These are phyloP conservation scores for Pogoniulus pusillus DNA, from an alignment of 2,797 vertebrate genomes.

Conservation along the genomic window DNA sequence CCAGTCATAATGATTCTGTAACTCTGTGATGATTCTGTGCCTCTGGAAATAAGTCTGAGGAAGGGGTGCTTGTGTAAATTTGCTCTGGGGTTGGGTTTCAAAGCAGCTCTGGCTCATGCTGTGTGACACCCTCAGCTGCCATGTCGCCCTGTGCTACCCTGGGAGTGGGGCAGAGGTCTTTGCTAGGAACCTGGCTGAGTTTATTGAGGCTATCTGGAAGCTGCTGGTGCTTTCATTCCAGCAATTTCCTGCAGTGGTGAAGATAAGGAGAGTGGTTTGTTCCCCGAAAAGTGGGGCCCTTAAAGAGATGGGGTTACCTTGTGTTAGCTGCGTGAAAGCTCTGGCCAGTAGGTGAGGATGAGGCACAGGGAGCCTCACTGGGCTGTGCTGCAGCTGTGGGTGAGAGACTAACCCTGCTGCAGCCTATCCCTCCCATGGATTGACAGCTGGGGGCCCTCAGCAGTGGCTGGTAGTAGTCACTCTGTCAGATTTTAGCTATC, in stretches of 20 bases:
- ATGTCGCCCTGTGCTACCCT: background rate
- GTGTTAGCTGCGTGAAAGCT: background rate
- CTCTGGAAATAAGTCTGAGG: background rate
- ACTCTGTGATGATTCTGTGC: background rate
- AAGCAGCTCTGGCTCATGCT: fast-evolving
- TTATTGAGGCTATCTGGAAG: background rate
- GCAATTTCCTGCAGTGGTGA: background rate
- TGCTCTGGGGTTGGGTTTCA: fast-evolving
- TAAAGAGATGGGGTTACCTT: background rate
- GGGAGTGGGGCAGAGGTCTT: background rate
- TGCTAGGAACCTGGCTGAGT: background rate
- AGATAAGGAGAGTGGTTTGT: too few relatives aligned
- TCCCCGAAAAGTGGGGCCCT: background rate
- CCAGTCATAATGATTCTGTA: too few relatives aligned
- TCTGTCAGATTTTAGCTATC: background rate
- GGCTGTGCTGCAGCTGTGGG: background rate
- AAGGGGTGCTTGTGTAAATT: background rate
- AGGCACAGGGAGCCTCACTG: background rate
- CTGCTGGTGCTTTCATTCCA: background rate
- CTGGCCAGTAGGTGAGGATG: background rate
- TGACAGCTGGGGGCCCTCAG: background rate
- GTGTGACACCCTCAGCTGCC: background rate
- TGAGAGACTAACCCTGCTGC: background rate
- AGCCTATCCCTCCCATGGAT: background rate
- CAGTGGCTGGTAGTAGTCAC: background rate